phyloP scores from a whole-genome alignment of 2,797 vertebrate species.

The Gambusia yucatana region DNA sequence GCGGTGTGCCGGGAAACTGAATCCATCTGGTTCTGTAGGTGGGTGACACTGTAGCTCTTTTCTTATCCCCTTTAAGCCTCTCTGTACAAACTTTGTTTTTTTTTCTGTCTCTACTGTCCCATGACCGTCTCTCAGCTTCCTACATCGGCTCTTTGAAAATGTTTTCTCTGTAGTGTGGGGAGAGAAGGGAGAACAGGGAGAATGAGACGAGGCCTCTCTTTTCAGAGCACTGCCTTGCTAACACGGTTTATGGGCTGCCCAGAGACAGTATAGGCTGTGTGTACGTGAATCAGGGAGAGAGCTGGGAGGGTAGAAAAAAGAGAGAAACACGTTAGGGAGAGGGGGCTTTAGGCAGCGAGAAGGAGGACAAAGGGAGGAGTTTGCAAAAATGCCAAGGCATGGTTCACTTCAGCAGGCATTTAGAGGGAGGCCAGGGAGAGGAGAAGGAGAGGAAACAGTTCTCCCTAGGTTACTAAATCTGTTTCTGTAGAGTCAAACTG shows the following conservation, averaged over 20 bases:
- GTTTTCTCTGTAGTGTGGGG: conserved; percentile 71
- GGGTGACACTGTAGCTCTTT: conserved; percentile 45
- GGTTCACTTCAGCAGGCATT: conserved; percentile 82
- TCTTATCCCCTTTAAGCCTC: conserved; percentile 31
- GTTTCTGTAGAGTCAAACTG: conserved; percentile 30
- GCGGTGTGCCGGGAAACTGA: not conserved
- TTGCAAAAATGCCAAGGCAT: conserved; percentile 80
- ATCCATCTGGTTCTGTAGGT: conserved; percentile 2
- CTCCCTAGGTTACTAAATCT: conserved; percentile 41
- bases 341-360: conserved; percentile 17
- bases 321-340: not conserved
- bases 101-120: conserved; percentile 54
- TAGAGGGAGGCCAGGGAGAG: conserved; percentile 77
- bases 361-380: conserved; percentile 67
- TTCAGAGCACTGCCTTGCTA: conserved; percentile 69
- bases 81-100: conserved; percentile 68
- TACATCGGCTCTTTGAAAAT: conserved; percentile 73
- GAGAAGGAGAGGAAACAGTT: conserved; percentile 40
- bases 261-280: conserved; percentile 77
- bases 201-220: conserved; percentile 72
- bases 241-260: conserved; percentile 77
- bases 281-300: conserved; percentile 72
- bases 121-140: conserved; percentile 25
- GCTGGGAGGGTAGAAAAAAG: conserved; percentile 19
- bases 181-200: conserved; percentile 38